Conservation (phyloP, 2,888 invertebrate genomes). For the Caenorhabditis macrosperma region DNA sequence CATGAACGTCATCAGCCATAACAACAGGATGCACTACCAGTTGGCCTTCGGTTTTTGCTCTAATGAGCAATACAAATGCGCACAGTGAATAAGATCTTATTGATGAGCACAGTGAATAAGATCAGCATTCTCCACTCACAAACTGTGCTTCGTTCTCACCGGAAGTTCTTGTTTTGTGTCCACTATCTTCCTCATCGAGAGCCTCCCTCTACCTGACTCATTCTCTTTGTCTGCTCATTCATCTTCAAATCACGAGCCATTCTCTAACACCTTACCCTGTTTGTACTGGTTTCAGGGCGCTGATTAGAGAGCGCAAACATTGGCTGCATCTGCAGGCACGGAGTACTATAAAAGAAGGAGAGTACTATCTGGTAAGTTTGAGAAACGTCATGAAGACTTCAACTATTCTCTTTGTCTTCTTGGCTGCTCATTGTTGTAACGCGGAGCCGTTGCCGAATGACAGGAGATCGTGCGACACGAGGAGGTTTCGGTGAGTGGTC, state of each 20-base stretch:
- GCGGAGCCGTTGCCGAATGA: not conserved
- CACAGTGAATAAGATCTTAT: no score
- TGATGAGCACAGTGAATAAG: no score
- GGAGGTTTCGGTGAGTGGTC: not conserved
- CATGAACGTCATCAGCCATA: no score
- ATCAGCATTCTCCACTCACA: no score
- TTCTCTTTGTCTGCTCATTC: not conserved
- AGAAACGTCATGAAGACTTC: not conserved
- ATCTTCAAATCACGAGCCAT: not conserved
- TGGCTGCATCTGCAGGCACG: not conserved
- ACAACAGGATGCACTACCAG: no score
- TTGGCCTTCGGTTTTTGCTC: no score
- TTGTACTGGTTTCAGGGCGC: constrained; percentile 17
- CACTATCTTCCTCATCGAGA: not conserved
- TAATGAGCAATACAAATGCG: no score
- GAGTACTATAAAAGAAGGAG: not conserved
- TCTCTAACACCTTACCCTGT: constrained; percentile 1
- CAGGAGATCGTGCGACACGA: not conserved
- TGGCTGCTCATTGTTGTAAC: not conserved
- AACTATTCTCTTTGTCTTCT: not conserved
- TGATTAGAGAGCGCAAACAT: not conserved
- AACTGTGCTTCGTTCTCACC: no score
- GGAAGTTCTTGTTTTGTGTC: not conserved
- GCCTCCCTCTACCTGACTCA: constrained; percentile 8
- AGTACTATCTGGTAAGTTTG: not conserved